Evolutionary conservation across 1,140 invertebrate species (phyloP).

Genomic region (Pygmarrhopalites habei): DNA sequence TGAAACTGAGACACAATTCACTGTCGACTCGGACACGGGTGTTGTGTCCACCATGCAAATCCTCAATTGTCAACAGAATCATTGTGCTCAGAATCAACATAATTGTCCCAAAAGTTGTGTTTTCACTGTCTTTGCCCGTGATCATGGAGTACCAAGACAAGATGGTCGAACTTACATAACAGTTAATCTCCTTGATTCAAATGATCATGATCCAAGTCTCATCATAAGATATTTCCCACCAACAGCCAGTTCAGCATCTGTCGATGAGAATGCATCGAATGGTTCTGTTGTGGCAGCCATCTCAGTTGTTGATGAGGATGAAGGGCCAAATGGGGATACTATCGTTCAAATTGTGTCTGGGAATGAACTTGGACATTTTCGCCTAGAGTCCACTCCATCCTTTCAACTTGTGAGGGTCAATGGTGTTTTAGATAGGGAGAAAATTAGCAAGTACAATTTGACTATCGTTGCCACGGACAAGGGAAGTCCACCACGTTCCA

Average conservation of each 20-base stretch:
- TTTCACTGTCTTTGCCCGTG: slow-evolving; percentile 85
- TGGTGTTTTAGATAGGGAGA: slow-evolving; percentile 82
- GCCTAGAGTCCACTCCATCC: slow-evolving; percentile 69
- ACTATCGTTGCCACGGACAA: slow-evolving; percentile 84
- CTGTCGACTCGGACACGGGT: slow-evolving; percentile 79
- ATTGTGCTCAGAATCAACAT: slow-evolving; percentile 45
- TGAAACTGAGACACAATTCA: slow-evolving; percentile 75
- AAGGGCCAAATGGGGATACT: slow-evolving; percentile 75
- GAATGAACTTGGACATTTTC: slow-evolving; percentile 84
- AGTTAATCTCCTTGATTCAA: slow-evolving; percentile 84
- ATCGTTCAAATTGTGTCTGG: slow-evolving; percentile 73
- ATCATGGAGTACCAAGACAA: slow-evolving; percentile 81
- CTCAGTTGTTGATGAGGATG: slow-evolving; percentile 83
- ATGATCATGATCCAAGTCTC: slow-evolving; percentile 90
- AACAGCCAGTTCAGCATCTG: slow-evolving; percentile 73
- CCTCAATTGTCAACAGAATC: slow-evolving; percentile 63
- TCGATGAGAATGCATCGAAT: slow-evolving; percentile 85
- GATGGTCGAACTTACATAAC: slow-evolving; percentile 90
- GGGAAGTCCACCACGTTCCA: slow-evolving; percentile 73
- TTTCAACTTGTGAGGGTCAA: slow-evolving; percentile 88
- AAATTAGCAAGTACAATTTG: slow-evolving; percentile 83
- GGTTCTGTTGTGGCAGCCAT: slow-evolving; percentile 86
- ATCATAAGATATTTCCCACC: slow-evolving; percentile 80
- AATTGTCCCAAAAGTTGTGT: slow-evolving; percentile 82
- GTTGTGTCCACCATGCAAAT: slow-evolving; percentile 65